phyloP scores from a whole-genome alignment of 1,140 invertebrate genomes.

The Cyphomyrmex costatus region DNA sequence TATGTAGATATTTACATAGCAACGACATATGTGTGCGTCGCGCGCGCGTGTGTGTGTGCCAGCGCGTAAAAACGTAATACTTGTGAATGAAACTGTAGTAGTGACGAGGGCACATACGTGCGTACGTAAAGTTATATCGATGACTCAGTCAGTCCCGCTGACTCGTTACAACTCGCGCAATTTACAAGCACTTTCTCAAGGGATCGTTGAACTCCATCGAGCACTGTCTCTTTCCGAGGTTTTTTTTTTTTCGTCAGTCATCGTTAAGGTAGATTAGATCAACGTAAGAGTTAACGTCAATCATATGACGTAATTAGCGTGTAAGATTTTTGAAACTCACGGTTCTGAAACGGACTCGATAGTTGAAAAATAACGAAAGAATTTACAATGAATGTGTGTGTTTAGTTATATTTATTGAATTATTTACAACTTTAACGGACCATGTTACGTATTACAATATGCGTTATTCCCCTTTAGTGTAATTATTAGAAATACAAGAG shows the following conservation, averaged over 20 bases:
- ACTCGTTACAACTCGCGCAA: slow-evolving; percentile 69
- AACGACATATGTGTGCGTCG: slow-evolving; percentile 3
- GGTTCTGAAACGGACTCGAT: not conserved
- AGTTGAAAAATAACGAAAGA: not conserved
- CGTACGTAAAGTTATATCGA: slow-evolving; percentile 77
- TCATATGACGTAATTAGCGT: not conserved
- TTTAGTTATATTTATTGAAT: not conserved
- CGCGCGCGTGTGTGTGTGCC: slow-evolving; percentile 49
- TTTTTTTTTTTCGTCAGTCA: slow-evolving; percentile 1
- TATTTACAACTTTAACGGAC: not conserved
- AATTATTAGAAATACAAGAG: slow-evolving; percentile 2
- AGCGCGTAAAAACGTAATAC: slow-evolving; percentile 57
- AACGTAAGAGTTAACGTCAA: not conserved
- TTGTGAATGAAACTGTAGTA: slow-evolving; percentile 75
- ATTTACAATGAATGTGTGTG: not conserved
- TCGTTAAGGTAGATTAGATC: not conserved
- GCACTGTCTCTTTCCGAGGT: slow-evolving; percentile 6
- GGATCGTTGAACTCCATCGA: slow-evolving; percentile 65
- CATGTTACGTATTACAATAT: not conserved
- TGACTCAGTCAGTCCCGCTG: slow-evolving; percentile 70
- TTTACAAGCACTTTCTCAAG: slow-evolving; percentile 60
- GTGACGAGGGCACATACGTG: slow-evolving; percentile 58
- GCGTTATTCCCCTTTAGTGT: not conserved
- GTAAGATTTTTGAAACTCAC: not conserved
- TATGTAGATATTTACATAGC: slow-evolving; percentile 63